Conservation (phyloP, 2,888 invertebrate species). For the Drosophila kokeensis region DNA sequence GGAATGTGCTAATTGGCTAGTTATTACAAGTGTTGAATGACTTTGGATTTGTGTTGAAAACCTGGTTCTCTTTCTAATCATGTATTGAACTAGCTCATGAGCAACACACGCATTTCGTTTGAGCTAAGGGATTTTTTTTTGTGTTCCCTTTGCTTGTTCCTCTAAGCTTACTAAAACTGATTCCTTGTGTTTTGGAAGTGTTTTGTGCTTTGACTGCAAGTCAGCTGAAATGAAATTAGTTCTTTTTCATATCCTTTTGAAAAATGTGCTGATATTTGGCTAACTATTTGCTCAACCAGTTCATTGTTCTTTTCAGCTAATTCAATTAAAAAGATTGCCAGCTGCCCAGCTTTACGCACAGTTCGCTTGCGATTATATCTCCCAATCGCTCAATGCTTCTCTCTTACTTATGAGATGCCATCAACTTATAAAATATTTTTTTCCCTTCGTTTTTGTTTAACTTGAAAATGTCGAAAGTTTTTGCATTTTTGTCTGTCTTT, state of each 20-base stretch:
- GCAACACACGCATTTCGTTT: neutral
- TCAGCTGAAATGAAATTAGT: constrained; percentile 7
- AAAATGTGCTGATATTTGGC: neutral
- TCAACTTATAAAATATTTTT: neutral
- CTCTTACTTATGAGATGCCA: neutral
- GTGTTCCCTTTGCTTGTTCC: neutral
- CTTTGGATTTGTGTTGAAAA: neutral
- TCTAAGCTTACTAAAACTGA: neutral
- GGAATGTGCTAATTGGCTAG: constrained; percentile 1
- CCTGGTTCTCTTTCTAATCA: neutral
- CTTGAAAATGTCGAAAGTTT: constrained; percentile 28
- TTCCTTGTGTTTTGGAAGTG: neutral
- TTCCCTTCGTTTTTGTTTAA: neutral
- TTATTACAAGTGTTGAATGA: neutral
- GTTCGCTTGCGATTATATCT: neutral
- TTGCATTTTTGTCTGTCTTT: constrained; percentile 21
- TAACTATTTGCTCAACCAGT: constrained; percentile 10
- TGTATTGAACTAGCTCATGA: neutral
- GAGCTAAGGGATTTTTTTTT: neutral
- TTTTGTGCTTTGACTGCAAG: constrained; percentile 1
- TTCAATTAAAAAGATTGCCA: constrained; percentile 28
- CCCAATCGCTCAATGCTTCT: neutral
- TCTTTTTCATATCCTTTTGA: neutral
- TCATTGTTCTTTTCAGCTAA: constrained; percentile 18
- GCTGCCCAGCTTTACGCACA: neutral